Base-by-base conservation (phyloP, 2,797 vertebrate species). In the Sardinella longiceps region DNA sequence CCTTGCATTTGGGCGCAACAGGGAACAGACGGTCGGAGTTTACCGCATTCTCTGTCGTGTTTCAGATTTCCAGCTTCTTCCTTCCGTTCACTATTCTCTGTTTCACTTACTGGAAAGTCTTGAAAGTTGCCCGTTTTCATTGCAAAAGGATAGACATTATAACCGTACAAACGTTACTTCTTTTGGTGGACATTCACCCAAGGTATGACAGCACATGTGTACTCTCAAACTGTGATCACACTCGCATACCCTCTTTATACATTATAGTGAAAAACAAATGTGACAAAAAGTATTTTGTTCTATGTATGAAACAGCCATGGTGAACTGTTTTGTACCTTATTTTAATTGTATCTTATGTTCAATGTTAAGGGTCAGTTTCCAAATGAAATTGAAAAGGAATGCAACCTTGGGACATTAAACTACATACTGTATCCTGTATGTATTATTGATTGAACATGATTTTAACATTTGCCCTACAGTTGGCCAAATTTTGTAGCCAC, bases 71-170 rank as follows among this genome's bases (percentile, higher is more conserved):
- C 70, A 95, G 92, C 91, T 97, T 96, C 53, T 91, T 91, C 86
- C 93, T 95, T 63, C 95, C 92, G 0, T 93, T 98, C 74, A 83
- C 94, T 12, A 93, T 96, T 53, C 90, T 96, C 85, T 94, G 95
- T 91, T 92, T 96, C 88, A 92, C 96, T 80, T 96, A 96, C 87
- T 90, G 96, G 88, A 94, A 95, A 89, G 96, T 96, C 86, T 83
- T 96, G 83, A 92, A 91, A 85, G 95, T 95, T 88, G 96, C 95
- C n/a, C 91, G 95, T 23, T 96, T 95, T 84, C 96, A 95, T 90
- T 96, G 96, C 93, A 94, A 93, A 90, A 89, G 93, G 91, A 95
- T 96, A 85, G 94, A 96, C n/a, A 90, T 96, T 1, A 95, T 96
- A 58, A 95, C 96, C 2, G 94, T 95, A 93, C 96, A 96, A 91